Conservation (phyloP, 2,113 vertebrate genomes). For the Varanus komodoensis region DNA sequence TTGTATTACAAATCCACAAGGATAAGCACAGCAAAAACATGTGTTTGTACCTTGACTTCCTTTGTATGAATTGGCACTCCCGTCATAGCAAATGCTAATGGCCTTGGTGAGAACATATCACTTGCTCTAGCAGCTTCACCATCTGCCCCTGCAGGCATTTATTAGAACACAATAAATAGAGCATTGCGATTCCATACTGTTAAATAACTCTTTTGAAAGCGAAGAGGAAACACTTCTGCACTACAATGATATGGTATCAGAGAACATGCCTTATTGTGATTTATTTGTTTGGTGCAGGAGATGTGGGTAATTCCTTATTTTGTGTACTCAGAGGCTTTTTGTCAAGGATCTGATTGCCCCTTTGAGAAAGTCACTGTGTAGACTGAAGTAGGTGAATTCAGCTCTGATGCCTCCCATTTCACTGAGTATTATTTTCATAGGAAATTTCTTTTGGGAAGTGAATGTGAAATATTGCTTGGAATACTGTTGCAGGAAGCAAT, state of each 20-base stretch:
- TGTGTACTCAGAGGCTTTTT: constrained; percentile 38
- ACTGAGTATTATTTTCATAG: constrained; percentile 38
- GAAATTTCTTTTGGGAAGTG: constrained; percentile 50
- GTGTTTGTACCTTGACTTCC: background rate
- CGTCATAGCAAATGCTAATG: background rate
- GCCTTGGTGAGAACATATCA: background rate
- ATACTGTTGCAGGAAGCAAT: constrained; percentile 53
- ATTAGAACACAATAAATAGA: constrained; percentile 3
- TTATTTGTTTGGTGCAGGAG: constrained; percentile 14
- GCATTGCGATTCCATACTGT: background rate
- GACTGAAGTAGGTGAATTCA: constrained; percentile 56
- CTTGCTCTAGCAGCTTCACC: background rate
- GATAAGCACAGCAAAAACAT: background rate
- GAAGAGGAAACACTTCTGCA: constrained; percentile 7
- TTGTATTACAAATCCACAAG: constrained; percentile 7
- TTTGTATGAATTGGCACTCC: background rate
- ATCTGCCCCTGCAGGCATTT: background rate
- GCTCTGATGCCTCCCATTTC: constrained; percentile 42
- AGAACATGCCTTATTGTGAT: background rate
- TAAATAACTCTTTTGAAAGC: constrained; percentile 35
- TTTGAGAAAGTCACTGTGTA: constrained; percentile 46
- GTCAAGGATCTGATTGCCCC: constrained; percentile 47
- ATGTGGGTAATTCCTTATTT: constrained; percentile 45
- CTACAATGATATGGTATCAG: constrained; percentile 15
- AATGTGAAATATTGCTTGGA: constrained; percentile 48